These are phyloP conservation scores for Hermaeophaga mercurialis DNA, from an alignment of 2,888 invertebrate genomes.

Conservation along the genomic window DNA sequence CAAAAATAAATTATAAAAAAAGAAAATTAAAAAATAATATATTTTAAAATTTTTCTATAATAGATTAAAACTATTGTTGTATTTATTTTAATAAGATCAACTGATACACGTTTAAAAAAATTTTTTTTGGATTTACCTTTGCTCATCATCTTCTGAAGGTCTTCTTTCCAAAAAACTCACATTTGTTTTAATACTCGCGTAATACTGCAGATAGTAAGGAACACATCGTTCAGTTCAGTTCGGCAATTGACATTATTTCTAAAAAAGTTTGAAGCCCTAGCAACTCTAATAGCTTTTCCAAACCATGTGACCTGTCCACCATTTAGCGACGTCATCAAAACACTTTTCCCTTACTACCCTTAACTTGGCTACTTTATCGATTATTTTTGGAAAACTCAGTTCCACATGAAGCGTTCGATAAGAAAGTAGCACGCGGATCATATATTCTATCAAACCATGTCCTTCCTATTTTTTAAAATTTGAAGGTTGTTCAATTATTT, in stretches of 20 bases:
- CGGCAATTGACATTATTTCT: no score
- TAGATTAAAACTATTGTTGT: no score
- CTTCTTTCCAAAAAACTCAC: not conserved
- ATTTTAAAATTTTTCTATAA: no score
- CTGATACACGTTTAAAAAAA: no score
- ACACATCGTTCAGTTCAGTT: no score
- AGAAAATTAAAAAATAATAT: no score
- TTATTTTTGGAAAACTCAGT: slow-evolving; percentile 37
- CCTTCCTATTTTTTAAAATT: not conserved
- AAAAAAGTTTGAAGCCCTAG: slow-evolving; percentile 11
- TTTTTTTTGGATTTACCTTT: slow-evolving; percentile 19
- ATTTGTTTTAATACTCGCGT: not conserved
- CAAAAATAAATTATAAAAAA: no score
- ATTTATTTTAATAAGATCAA: no score
- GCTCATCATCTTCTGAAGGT: slow-evolving; percentile 4
- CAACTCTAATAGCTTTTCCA: not conserved
- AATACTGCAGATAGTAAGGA: not conserved
- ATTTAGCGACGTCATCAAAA: not conserved
- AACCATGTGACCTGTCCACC: not conserved
- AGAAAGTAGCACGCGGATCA: slow-evolving; percentile 6
- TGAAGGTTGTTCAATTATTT: not conserved
- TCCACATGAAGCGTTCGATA: slow-evolving; percentile 26
- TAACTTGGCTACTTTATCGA: slow-evolving; percentile 29
- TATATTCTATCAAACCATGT: not conserved
- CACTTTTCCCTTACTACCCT: slow-evolving; percentile 6